Base-by-base conservation (phyloP, 92 coral and sea anemone genomes). In the Palythoa grandiflora region DNA sequence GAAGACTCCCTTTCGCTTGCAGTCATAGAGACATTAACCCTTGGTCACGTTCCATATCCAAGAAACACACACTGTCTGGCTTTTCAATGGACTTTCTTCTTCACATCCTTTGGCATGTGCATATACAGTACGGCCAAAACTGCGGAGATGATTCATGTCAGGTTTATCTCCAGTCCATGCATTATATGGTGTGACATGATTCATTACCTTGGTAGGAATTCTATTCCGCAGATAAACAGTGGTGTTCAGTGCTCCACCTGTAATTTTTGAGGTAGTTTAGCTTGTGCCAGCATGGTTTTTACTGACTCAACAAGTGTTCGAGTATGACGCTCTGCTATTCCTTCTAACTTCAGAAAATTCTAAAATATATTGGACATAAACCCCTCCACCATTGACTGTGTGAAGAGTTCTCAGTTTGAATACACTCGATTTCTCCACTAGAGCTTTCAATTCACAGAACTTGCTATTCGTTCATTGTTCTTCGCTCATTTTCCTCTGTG, bases 271-370 rank as follows among this genome's bases (percentile, higher is more conserved):
- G 96, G 91, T 38, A 93, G 70, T 66, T 89, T 86, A 7, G 92
- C 88, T 70, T 89, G 92, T 35, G 61, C 36, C 53, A 93, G 84
- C 90, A 89, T 93, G 39, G 91, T 54, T 70, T 89, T 87, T 6
- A 70, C 92, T 84, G 94, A 73, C 73, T 89, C 94, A 89, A 92
- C 91, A n/a, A 93, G 71, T 2, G 91, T 90, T 48, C 95, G 77
- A 72, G 90, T 93, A 78, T 71, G 61, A 9, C 88, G 91, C 78
- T 90, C 93, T 38, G 93, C 92, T 50, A 88, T 80, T 83, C 92
- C 92, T 86, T 86, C 85, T 85, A 87, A 57, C 77, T 89, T 87
- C 78, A 91, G 3, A 71, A 44, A 91, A 73, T 91, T 83, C 61
- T 86, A 53, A 79, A 91, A 93, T 39, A 89, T 93, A 44, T 16